Evolutionary conservation across 2,113 vertebrate species (phyloP).

Genomic region (Physeter macrocephalus): DNA sequence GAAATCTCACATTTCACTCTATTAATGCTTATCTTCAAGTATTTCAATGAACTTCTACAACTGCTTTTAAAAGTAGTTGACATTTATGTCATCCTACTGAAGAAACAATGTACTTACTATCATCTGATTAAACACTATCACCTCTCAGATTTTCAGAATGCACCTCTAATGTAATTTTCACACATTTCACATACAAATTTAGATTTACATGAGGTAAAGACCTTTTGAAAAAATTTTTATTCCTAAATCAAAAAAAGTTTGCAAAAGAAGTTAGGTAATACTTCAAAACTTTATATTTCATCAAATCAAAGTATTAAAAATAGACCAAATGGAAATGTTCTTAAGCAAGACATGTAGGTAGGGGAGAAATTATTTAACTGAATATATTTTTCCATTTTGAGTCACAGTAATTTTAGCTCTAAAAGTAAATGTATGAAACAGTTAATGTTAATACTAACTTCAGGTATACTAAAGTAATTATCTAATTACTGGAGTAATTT

Average conservation of each 20-base stretch:
- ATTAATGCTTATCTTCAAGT: neutral
- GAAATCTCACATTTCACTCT: neutral
- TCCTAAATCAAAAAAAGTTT: neutral
- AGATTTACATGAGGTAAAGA: neutral
- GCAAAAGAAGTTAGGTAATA: neutral
- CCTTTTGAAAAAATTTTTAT: neutral
- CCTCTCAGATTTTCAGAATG: neutral
- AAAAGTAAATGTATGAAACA: neutral
- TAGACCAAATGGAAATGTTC: neutral
- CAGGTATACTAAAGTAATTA: neutral
- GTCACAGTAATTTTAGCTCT: neutral
- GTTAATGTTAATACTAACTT: neutral
- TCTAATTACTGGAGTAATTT: neutral
- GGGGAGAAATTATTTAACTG: neutral
- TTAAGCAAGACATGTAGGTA: neutral
- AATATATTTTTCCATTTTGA: constrained; percentile 12
- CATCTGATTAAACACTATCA: neutral
- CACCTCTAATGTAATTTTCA: neutral
- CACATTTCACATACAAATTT: neutral
- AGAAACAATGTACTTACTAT: neutral
- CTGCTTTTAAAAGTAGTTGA: constrained; percentile 4
- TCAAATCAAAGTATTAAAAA: constrained; percentile 9
- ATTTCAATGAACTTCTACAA: neutral
- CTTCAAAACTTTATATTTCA: neutral
- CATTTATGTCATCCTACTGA: neutral